Conservation (phyloP, 1,140 invertebrate species). For the Drosophila pseudoobscura region DNA sequence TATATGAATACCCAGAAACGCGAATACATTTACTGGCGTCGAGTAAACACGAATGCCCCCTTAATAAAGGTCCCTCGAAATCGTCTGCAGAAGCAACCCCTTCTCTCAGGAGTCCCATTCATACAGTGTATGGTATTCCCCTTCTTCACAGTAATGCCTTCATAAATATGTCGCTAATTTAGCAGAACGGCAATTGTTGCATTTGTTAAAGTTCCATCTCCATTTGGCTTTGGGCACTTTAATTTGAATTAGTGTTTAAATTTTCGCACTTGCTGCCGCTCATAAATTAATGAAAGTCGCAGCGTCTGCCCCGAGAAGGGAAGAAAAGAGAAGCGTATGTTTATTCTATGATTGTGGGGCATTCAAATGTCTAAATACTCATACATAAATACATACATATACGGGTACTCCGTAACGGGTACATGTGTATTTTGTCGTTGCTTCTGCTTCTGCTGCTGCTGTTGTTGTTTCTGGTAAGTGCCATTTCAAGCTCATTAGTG, state of each 20-base stretch:
- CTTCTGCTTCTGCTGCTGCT: constrained; percentile 21
- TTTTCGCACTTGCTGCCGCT: constrained; percentile 43
- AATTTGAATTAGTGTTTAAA: constrained; percentile 44
- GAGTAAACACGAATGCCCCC: no score
- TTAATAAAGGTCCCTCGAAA: no score
- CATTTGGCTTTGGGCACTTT: constrained; percentile 33
- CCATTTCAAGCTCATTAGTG: constrained; percentile 80
- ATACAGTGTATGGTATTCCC: not conserved
- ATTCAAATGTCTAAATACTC: constrained; percentile 46
- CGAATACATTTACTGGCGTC: no score
- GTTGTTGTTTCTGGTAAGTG: constrained; percentile 65
- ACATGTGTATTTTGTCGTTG: constrained; percentile 1
- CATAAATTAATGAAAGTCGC: constrained; percentile 41
- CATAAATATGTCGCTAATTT: constrained; percentile 30
- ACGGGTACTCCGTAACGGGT: no score
- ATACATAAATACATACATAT: constrained; percentile 1
- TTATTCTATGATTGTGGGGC: constrained; percentile 29
- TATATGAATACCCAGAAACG: no score
- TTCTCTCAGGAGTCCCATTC: no score
- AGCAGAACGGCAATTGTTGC: constrained; percentile 17
- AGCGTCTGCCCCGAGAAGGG: not conserved
- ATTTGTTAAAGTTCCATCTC: not conserved
- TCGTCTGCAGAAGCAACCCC: no score
- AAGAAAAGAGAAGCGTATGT: not conserved
- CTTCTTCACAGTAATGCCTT: not conserved